Conservation (phyloP, 2,113 vertebrate species). For the Rhombomys opimus region DNA sequence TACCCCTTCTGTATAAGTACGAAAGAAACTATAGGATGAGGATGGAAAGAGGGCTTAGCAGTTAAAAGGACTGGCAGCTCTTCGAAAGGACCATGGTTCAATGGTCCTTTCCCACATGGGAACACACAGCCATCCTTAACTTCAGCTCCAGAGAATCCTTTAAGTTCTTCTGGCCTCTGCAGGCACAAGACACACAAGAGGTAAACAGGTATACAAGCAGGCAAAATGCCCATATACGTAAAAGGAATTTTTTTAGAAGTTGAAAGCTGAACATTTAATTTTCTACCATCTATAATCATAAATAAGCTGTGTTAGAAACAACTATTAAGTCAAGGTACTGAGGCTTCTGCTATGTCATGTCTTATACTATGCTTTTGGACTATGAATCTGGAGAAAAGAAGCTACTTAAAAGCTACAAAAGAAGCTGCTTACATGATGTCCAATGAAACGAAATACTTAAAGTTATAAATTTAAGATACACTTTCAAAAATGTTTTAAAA, state of each 20-base stretch:
- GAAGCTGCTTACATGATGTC: background rate
- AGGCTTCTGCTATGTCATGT: conserved; percentile 32
- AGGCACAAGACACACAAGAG: background rate
- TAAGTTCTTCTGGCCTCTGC: background rate
- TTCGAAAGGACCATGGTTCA: background rate
- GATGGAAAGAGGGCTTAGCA: background rate
- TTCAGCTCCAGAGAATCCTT: background rate
- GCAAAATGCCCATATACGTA: background rate
- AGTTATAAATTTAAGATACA: background rate
- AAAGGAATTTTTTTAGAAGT: background rate
- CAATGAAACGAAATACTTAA: background rate
- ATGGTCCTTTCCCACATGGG: background rate
- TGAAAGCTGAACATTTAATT: conserved; percentile 17
- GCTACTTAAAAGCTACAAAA: conserved; percentile 1
- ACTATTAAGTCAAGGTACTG: conserved; percentile 52
- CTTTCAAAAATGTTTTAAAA: conserved; percentile 1
- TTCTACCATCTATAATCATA: conserved; percentile 51
- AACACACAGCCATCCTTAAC: background rate
- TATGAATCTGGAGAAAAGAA: conserved; percentile 66
- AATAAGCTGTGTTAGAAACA: conserved; percentile 38
- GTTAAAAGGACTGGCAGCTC: background rate
- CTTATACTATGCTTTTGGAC: background rate
- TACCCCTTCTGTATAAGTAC: background rate
- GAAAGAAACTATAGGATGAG: background rate
- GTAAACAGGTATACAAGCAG: background rate